Base-by-base conservation (phyloP, 35 echinoderm and acorn worm genomes). In the Ptychodera flava region DNA sequence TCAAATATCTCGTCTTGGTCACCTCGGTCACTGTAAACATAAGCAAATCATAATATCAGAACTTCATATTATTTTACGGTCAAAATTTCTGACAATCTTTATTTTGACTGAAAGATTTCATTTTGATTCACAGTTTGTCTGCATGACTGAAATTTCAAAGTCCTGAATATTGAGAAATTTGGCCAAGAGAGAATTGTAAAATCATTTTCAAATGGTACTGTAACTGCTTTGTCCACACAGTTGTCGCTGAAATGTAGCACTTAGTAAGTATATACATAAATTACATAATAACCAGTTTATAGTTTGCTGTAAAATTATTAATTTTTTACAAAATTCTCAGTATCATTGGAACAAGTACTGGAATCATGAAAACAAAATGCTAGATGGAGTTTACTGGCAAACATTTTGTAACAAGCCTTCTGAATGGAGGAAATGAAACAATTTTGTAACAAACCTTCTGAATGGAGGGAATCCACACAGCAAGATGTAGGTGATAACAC, bases 391-490 rank as follows among this genome's bases (percentile, higher is more conserved):
- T n/a, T n/a, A n/a, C n/a, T n/a, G n/a, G n/a, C n/a, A n/a, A n/a
- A n/a, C n/a, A n/a, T n/a, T n/a, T n/a, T n/a, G n/a, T n/a, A n/a
- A 97, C 45, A 12, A 64, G 22, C 95, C 92, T 97, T 89, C 95
- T 97, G 77, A 97, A 97, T 85, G 95, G 95, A 36, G 95, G 95
- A 75, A 97, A 97, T 28, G n/a, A n/a, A n/a, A n/a, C n/a, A n/a
- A n/a, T n/a, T n/a, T n/a, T n/a, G n/a, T n/a, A n/a, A 97, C 45
- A 12, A 64, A 64, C 95, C 92, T 97, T 89, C 95, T 97, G 77
- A 97, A 97, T 85, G 95, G 95, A 36, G 95, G 95, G 78, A 97
- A 97, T 28, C 95, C 95, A 97, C 95, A 97, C 0, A 97, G 95
- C 28, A 97, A 37, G 78, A 97, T 93, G 79, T 97, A 97, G 1